Conservation (phyloP, 2,797 vertebrate genomes). For the Halcyon chelicuti region DNA sequence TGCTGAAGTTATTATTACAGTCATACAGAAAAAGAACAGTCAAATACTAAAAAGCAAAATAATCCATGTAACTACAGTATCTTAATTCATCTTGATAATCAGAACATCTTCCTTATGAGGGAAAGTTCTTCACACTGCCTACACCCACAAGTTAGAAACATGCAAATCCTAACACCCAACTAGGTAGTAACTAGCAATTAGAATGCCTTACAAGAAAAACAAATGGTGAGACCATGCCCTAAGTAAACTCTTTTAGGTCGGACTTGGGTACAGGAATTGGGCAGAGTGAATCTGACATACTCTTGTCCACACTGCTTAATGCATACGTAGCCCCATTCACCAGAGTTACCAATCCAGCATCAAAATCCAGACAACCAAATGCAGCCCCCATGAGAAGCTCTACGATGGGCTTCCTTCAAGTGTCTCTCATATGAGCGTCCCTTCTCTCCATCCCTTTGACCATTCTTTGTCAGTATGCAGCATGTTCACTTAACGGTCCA, state of each 20-base stretch:
- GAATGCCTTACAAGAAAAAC: not conserved
- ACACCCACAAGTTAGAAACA: not conserved
- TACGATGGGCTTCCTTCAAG: not conserved
- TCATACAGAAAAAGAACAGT: not conserved
- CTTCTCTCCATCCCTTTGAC: not conserved
- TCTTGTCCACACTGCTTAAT: not conserved
- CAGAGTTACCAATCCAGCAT: not conserved
- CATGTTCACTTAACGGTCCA: conserved; percentile 46
- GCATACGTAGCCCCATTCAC: not conserved
- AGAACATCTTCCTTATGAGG: not conserved
- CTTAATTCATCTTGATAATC: not conserved
- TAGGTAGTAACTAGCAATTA: not conserved
- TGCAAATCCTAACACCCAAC: not conserved
- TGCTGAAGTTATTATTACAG: not conserved
- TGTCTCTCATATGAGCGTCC: not conserved
- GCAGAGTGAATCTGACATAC: not conserved
- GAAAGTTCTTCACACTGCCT: not conserved
- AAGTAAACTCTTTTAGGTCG: not conserved
- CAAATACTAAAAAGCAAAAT: not conserved
- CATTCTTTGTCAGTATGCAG: not conserved
- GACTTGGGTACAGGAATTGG: not conserved
- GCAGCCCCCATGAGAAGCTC: not conserved
- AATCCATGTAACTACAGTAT: not conserved
- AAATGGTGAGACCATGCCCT: not conserved
- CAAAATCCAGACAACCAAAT: not conserved